phyloP scores from a whole-genome alignment of 2,888 invertebrate genomes.

The Baccha elongata region DNA sequence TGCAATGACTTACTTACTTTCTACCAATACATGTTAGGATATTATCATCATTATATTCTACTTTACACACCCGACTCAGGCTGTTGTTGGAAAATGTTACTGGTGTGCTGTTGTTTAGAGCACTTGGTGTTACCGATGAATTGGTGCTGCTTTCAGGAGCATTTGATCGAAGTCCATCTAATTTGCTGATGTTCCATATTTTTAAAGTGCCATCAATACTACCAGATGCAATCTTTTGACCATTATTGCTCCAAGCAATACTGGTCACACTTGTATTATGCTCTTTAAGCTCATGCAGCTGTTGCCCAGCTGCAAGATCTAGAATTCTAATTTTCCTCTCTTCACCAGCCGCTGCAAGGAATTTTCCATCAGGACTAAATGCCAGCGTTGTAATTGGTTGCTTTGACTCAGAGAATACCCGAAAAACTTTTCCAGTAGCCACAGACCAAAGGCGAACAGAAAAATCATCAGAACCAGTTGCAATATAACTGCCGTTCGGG shows the following conservation, averaged over 20 bases:
- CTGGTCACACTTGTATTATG: conserved; percentile 84
- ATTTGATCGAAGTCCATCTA: conserved; percentile 59
- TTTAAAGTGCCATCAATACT: conserved; percentile 87
- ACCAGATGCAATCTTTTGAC: conserved; percentile 86
- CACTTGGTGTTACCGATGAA: not conserved
- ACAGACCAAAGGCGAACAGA: conserved; percentile 94
- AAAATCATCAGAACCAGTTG: conserved; percentile 95
- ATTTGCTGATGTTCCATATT: conserved; percentile 85
- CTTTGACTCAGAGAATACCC: conserved; percentile 91
- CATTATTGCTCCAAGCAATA: conserved; percentile 85
- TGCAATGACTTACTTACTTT: conserved; percentile 38
- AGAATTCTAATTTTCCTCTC: conserved; percentile 86
- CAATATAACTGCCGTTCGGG: conserved; percentile 94
- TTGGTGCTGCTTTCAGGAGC: conserved; percentile 1
- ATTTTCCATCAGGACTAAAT: conserved; percentile 93
- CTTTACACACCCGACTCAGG: conserved; percentile 50
- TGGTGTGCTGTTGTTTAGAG: conserved; percentile 7
- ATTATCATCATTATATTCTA: conserved; percentile 58
- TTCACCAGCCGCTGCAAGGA: conserved; percentile 91
- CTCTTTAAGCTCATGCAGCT: conserved; percentile 85
- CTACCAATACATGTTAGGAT: conserved; percentile 64
- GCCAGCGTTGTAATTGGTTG: conserved; percentile 89
- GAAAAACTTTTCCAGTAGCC: conserved; percentile 90
- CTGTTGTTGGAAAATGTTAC: conserved; percentile 38
- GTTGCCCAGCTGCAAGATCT: conserved; percentile 86